Evolutionary conservation across 2,113 vertebrate genomes (phyloP).

Genomic region (Siphamia tubifer): DNA sequence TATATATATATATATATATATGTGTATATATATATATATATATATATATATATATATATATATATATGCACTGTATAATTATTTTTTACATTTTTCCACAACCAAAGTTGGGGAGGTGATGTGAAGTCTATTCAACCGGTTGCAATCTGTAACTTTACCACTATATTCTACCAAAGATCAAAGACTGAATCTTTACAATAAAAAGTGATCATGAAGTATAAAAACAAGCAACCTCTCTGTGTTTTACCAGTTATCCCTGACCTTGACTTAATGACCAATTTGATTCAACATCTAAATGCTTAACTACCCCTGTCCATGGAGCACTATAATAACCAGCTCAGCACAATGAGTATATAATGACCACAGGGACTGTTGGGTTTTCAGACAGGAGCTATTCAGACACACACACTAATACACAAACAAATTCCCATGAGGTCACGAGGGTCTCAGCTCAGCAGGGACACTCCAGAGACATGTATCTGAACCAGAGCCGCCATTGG

Average conservation of each 20-base stretch:
- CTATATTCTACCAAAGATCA: no score
- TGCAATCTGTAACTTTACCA: no score
- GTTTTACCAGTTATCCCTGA: slow-evolving; percentile 25
- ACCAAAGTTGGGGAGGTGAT: no score
- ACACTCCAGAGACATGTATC: slow-evolving; percentile 38
- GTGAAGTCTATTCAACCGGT: no score
- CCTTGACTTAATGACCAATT: slow-evolving; percentile 53
- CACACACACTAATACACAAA: slow-evolving; percentile 36
- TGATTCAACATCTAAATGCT: slow-evolving; percentile 64
- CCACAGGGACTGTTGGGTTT: slow-evolving; percentile 51
- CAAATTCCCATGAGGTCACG: slow-evolving; percentile 31
- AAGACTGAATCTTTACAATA: no score
- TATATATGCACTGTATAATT: no score
- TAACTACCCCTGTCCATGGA: slow-evolving; percentile 44
- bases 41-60: no score
- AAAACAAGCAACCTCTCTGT: slow-evolving; percentile 11
- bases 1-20: no score
- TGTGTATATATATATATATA: no score
- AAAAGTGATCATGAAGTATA: no score
- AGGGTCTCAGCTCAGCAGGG: slow-evolving; percentile 50
- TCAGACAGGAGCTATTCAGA: slow-evolving; percentile 33
- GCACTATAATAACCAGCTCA: slow-evolving; percentile 56
- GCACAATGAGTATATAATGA: slow-evolving; percentile 64
- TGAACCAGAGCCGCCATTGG: slow-evolving; percentile 39
- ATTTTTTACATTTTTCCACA: no score